Evolutionary conservation across 92 coral and sea anemone species (phyloP).

Genomic region (Micromussa lordhowensis): DNA sequence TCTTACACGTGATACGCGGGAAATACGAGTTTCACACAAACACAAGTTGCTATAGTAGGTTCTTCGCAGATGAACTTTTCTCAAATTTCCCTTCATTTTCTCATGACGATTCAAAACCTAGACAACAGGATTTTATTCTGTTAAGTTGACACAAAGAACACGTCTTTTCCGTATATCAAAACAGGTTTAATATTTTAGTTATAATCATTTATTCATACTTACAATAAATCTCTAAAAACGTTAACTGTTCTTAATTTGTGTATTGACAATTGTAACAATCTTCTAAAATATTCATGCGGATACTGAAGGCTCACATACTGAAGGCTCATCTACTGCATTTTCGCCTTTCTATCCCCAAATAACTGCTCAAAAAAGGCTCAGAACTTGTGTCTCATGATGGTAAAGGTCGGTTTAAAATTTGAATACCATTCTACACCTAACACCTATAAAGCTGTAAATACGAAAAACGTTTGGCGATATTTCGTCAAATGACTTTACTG

Average conservation of each 20-base stretch:
- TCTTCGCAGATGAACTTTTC: too few species aligned
- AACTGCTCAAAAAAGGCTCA: background rate
- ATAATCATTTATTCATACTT: background rate
- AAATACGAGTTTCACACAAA: too few species aligned
- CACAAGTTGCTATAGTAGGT: too few species aligned
- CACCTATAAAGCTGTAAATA: background rate
- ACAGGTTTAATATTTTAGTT: background rate
- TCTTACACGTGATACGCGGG: too few species aligned
- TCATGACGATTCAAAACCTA: too few species aligned
- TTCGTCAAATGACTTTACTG: background rate
- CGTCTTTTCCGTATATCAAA: background rate
- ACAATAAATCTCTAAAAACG: conserved; percentile 6
- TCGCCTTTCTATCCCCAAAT: background rate
- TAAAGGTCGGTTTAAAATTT: background rate
- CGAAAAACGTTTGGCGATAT: background rate
- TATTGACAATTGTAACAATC: background rate
- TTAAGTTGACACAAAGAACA: background rate
- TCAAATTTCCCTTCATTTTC: too few species aligned
- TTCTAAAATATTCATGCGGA: background rate
- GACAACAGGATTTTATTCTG: background rate
- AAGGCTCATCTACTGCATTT: background rate
- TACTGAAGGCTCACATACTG: background rate
- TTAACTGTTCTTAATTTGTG: background rate
- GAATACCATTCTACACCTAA: background rate
- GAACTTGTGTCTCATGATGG: too few species aligned